Conservation (phyloP, 2,888 invertebrate genomes). For the Coelopa pilipes region DNA sequence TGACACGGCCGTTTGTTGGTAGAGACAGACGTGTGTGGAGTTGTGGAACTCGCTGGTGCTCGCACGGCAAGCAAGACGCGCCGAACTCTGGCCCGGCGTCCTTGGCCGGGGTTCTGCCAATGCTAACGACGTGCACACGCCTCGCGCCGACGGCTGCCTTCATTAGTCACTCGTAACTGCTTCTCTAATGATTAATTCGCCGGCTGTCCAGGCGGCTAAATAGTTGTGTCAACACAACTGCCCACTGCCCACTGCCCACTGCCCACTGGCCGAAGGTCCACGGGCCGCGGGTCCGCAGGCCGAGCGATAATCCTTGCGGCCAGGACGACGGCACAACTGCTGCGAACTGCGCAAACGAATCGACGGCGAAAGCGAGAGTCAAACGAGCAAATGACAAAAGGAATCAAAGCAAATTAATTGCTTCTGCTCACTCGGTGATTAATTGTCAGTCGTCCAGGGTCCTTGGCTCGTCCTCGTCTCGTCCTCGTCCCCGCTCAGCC, state of each 20-base stretch:
- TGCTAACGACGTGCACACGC: too few relatives aligned
- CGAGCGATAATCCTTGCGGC: not conserved
- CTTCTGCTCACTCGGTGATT: conserved; percentile 26
- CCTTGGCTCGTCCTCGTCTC: not conserved
- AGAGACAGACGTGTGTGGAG: too few relatives aligned
- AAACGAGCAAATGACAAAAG: conserved; percentile 20
- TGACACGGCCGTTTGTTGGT: too few relatives aligned
- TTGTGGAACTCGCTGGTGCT: too few relatives aligned
- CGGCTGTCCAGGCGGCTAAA: conserved; percentile 56
- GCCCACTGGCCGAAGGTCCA: conserved; percentile 15
- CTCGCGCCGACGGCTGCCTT: not conserved
- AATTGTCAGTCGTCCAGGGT: not conserved
- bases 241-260: conserved; percentile 33
- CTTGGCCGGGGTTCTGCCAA: too few relatives aligned
- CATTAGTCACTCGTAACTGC: conserved; percentile 13
- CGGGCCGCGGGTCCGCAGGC: not conserved
- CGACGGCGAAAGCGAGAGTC: conserved; percentile 5
- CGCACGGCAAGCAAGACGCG: too few relatives aligned
- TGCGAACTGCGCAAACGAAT: conserved; percentile 3
- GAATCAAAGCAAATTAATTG: conserved; percentile 14
- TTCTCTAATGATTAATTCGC: conserved; percentile 22
- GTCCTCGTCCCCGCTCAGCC: not conserved
- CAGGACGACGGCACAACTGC: not conserved
- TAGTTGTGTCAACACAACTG: conserved; percentile 51
- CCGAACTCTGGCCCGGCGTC: too few relatives aligned